phyloP scores from a whole-genome alignment of 2,113 vertebrate species.

The Cromileptes altivelis region DNA sequence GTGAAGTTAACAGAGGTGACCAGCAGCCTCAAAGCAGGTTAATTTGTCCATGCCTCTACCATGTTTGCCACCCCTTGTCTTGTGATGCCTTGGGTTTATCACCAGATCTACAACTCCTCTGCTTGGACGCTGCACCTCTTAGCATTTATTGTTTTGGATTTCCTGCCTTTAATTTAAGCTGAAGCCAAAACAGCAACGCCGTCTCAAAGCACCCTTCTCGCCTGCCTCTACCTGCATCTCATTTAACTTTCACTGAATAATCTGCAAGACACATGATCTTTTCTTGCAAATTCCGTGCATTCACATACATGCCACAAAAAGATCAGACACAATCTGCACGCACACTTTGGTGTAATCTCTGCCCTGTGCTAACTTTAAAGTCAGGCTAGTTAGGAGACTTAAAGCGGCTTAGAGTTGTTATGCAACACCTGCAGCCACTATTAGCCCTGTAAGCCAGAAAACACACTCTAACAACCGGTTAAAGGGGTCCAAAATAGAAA shows the following conservation, averaged over 20 bases:
- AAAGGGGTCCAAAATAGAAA: neutral
- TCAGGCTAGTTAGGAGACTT: conserved; percentile 48
- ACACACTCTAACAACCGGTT: neutral
- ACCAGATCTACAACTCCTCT: neutral
- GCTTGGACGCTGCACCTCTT: neutral
- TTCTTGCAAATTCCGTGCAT: neutral
- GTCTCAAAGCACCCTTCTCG: neutral
- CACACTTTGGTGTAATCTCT: conserved; percentile 49
- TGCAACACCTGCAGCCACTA: conserved; percentile 47
- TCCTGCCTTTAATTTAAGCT: neutral
- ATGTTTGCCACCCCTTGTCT: neutral
- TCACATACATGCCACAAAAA: neutral
- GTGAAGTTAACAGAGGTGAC: neutral
- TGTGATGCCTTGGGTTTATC: neutral
- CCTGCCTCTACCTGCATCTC: neutral
- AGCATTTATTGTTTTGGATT: neutral
- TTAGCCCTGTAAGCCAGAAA: conserved; percentile 26
- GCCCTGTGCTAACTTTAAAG: conserved; percentile 47
- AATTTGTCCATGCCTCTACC: neutral
- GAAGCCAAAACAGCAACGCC: neutral
- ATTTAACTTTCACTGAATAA: neutral
- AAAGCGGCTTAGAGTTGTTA: conserved; percentile 70
- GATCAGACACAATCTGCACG: neutral
- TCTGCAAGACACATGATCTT: neutral
- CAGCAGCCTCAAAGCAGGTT: neutral